phyloP scores from a whole-genome alignment of 1,140 invertebrate genomes.

The Trachymyrmex septentrionalis region DNA sequence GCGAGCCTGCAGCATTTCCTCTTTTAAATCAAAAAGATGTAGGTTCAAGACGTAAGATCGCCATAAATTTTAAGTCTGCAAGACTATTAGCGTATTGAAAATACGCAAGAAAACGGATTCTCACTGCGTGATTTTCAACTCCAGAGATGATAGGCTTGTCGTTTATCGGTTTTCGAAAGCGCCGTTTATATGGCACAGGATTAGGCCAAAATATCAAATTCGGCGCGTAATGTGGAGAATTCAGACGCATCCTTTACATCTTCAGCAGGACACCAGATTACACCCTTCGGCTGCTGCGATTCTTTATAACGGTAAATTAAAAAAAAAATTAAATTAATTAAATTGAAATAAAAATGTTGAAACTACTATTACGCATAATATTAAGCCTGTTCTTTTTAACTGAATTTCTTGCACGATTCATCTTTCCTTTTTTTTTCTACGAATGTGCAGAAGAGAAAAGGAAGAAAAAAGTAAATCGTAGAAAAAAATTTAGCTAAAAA shows the following conservation, averaged over 20 bases:
- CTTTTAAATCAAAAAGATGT: constrained; percentile 12
- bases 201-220: constrained; percentile 68
- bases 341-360: constrained; percentile 14
- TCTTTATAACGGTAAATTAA: constrained; percentile 82
- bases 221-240: constrained; percentile 84
- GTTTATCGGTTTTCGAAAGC: constrained; percentile 46
- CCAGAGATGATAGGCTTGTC: constrained; percentile 45
- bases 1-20: background rate
- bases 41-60: constrained; percentile 4
- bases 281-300: constrained; percentile 83
- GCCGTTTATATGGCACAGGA: constrained; percentile 70
- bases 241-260: constrained; percentile 83
- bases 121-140: background rate
- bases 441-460: too few species aligned
- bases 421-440: too few species aligned
- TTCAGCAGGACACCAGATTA: constrained; percentile 83
- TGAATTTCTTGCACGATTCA: too few species aligned
- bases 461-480: too few species aligned
- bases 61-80: background rate
- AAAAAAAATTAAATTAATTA: constrained; percentile 5
- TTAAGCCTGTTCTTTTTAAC: too few species aligned
- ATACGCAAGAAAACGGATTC: constrained; percentile 8
- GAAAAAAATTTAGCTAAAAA: too few species aligned
- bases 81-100: background rate
- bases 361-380: background rate